Conservation (phyloP, 2,113 vertebrate genomes). For the Phainopepla nitens region DNA sequence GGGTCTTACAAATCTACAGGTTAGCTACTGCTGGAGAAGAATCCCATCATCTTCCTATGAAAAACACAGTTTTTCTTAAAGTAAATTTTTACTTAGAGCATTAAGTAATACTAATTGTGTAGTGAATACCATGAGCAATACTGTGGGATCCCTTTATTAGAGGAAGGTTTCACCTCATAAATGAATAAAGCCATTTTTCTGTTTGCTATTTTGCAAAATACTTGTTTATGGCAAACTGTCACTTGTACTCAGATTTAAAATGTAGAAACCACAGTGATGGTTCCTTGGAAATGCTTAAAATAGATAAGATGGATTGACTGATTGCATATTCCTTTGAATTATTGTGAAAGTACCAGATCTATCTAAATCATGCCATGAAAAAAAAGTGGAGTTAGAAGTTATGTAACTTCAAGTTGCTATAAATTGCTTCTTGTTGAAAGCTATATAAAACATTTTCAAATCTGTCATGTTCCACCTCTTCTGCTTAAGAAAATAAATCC, state of each 20-base stretch:
- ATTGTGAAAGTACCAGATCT: constrained; percentile 43
- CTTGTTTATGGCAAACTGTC: constrained; percentile 26
- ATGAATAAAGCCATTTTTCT: background rate
- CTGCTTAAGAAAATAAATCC: background rate
- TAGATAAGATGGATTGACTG: constrained; percentile 42
- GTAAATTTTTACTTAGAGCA: background rate
- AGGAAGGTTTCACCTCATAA: background rate
- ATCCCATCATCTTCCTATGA: background rate
- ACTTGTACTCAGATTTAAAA: constrained; percentile 1
- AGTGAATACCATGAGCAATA: background rate
- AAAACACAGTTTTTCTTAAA: background rate
- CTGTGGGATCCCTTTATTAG: background rate
- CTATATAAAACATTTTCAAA: constrained; percentile 57
- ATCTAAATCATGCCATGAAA: constrained; percentile 31
- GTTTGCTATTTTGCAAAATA: constrained; percentile 3
- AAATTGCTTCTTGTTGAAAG: constrained; percentile 57
- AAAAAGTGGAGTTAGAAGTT: constrained; percentile 43
- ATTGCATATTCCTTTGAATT: constrained; percentile 58
- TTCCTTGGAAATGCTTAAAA: constrained; percentile 37
- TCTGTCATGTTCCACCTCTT: constrained; percentile 54
- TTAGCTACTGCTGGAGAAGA: background rate
- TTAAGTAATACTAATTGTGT: background rate
- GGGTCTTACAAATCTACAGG: background rate
- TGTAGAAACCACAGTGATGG: background rate
- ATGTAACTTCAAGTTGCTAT: constrained; percentile 50